phyloP scores from a whole-genome alignment of 2,888 invertebrate species.

The Cepaea hortensis region DNA sequence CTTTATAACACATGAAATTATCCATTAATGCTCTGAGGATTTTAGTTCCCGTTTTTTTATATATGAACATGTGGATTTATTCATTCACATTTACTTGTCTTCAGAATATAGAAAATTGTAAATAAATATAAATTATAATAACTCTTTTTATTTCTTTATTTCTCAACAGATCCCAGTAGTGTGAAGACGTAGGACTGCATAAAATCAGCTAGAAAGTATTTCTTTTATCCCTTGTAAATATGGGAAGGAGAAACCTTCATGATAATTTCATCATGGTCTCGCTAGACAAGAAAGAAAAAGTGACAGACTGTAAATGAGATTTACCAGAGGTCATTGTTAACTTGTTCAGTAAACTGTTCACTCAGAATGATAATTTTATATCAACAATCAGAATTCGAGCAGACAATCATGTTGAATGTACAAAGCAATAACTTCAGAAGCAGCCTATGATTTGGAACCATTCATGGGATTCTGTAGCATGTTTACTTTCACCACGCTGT shows the following conservation, averaged over 20 bases:
- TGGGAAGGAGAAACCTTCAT: neutral
- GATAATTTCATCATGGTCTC: neutral
- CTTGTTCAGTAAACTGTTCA: neutral
- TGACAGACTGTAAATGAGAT: neutral
- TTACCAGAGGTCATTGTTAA: neutral
- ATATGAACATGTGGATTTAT: too few relatives aligned
- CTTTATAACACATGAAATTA: too few relatives aligned
- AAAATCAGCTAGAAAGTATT: neutral
- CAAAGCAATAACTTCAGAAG: constrained; percentile 35
- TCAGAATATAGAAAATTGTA: too few relatives aligned
- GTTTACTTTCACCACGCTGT: neutral
- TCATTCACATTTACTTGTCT: too few relatives aligned
- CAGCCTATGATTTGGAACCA: neutral
- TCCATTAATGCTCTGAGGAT: too few relatives aligned
- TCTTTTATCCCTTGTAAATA: neutral
- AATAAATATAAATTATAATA: too few relatives aligned
- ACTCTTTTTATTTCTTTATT: neutral
- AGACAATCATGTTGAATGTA: neutral
- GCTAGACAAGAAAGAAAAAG: neutral
- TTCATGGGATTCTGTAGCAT: neutral
- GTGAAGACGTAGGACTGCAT: constrained; percentile 39
- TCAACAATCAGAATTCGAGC: neutral
- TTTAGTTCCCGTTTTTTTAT: too few relatives aligned
- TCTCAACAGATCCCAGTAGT: constrained; percentile 46
- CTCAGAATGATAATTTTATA: neutral